Base-by-base conservation (phyloP, 2,888 invertebrate species). In the Nasonovia ribisnigri region DNA sequence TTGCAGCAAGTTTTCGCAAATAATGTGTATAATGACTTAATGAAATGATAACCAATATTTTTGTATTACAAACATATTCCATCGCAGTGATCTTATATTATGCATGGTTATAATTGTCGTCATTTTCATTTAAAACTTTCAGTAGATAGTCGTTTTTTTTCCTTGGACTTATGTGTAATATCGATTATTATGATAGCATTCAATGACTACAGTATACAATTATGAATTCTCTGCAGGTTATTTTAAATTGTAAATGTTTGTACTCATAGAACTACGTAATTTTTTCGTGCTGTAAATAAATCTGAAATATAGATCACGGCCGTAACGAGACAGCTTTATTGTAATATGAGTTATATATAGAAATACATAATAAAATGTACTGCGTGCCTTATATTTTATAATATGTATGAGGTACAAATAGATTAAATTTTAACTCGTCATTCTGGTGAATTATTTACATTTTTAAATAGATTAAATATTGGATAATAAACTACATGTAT, bases 21-120 rank as follows among this genome's bases (percentile, higher is more conserved):
- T n/a, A n/a, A 67, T n/a, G 13, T n/a, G 4, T n/a, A n/a, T n/a
- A n/a, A 29, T 11, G 3, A 11, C 60, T 4, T 29, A 29, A 29
- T 3, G 29, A 60, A 60, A 11, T 29, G 29, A 60, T 60, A 11
- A 60, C 29, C 60, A 13, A n/a, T n/a, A n/a, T 67, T 67, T 16
- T 67, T n/a, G 67, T 13, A 11, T 67, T 67, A 67, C 16, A 67
- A 67, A 67, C n/a, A 67, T n/a, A 67, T 13, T 60, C n/a, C 16
- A 67, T 36, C 67, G 16, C 67, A 13, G 16, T 16, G 1, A n/a
- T n/a, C 16, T 16, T n/a, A 5, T 67, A 5, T 36, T 24, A 5
- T 67, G 1, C 46, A 0, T 46, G 36, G 1, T 67, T 2, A 0
- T 51, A 67, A 5, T 67, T 5, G 0, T 67, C 16, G 0, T 0